Evolutionary conservation across 1,140 invertebrate genomes (phyloP), one percentile per base, ranked within the genome.

Genomic region (Adoxophyes honmai): DNA sequence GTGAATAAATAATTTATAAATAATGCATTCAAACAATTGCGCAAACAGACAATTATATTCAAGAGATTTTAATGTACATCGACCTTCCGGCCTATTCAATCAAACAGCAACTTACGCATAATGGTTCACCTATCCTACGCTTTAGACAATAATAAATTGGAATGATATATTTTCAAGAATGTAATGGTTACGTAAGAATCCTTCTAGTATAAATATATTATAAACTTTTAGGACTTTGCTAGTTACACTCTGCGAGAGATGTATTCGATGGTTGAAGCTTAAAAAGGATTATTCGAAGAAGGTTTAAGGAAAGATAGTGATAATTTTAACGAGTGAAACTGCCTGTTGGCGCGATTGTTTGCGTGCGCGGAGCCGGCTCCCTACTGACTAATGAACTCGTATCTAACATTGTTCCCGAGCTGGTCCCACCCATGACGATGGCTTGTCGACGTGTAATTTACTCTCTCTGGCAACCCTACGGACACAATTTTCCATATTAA

Each of bases 401-500:
- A 87, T 75, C 85, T 86, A 88, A 82, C 70, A 86, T 88, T 86
- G 83, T 86, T 88, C 83, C 81, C 85, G 62, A 81, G 66, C 80
- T 86, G 83, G 83, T 86, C 83, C 83, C 83, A 88, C 82, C 85
- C 83, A 86, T 86, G 83, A 86, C 82, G 80, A 85, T 83, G 81
- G 77, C 80, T 85, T 84, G 80, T 76, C 68, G 79, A 76, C 66
- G 66, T 79, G 80, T 83, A 76, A 38, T 62, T 70, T 68, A 61
- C 64, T 65, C 63, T 75, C 70, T 66, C 38, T 48, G 55, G 52
- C 57, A 39, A 54, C 10, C 55, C 16, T 44, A 42, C 60, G 63
- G 42, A 35, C 52, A 39, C 11, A 44, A 44, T 54, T 52, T 53
- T 51, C 21, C 44, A 13, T 21, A 15, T 52, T 56, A 42, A 57